Evolutionary conservation across 2,888 invertebrate genomes (phyloP), one percentile per base, ranked within the genome.

Genomic region (Rapana venosa): DNA sequence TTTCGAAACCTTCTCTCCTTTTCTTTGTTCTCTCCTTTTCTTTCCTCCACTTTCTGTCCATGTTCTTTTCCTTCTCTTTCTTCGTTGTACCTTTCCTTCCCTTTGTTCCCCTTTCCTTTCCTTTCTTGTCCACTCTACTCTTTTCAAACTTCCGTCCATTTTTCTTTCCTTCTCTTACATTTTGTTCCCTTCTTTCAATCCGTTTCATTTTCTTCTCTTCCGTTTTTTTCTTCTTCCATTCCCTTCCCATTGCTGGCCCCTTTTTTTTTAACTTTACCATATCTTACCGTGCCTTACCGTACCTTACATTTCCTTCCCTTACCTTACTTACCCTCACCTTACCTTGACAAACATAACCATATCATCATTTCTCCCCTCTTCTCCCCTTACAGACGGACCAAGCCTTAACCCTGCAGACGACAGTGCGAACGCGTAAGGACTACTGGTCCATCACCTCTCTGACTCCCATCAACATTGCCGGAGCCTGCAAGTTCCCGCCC

Each of bases 401-500:
- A n/a, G n/a, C 35, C 26, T 83, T 88, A 20, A 66, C 47, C 88
- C 61, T 83, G 22, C 89, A 90, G 87, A 87, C 89, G 26, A 90
- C 90, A 15, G 89, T 90, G 47, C 58, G 87, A n/a, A 90, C 90
- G 0, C 87, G 89, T 8, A 87, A 90, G 70, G 89, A 90, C 87
- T 90, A 90, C 66, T 86, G 86, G 89, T 79, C 89, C 17, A 83
- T 90, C 15, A 79, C 89, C 11, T 83, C 90, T 26, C 66, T 90
- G 26, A 90, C 87, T 47, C 87, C 87, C 30, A 90, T 89, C 70
- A 90, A 89, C 89, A 36, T 90, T 36, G 90, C 90, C 56, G 81
- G 87, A 22, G 83, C 89, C 87, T 89, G 89, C 89, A 90, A 84
- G 87, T 89, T 89, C 84, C 90, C 90, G 30, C 90, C 90, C 17